These are phyloP conservation scores for Epinotia nisella DNA, from an alignment of 2,888 invertebrate genomes.

Conservation along the genomic window DNA sequence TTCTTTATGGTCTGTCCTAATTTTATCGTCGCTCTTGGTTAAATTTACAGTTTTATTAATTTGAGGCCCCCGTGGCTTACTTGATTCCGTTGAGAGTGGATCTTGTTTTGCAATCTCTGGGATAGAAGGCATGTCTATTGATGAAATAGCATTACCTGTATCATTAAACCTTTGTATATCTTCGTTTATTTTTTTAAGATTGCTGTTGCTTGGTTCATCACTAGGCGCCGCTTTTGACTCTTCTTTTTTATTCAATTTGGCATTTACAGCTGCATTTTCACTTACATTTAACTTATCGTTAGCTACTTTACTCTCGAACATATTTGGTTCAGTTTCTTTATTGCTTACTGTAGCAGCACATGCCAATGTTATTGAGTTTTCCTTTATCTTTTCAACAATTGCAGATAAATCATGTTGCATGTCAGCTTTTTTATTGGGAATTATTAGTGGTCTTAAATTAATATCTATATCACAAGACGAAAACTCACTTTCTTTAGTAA, in stretches of 20 bases:
- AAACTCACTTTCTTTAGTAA: background rate
- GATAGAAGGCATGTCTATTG: background rate
- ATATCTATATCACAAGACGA: background rate
- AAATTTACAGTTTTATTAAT: background rate
- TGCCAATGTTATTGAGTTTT: background rate
- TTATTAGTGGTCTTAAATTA: background rate
- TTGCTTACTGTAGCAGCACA: background rate
- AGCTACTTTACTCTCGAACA: background rate
- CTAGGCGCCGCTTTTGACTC: background rate
- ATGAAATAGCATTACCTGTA: background rate
- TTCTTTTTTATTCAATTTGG: background rate
- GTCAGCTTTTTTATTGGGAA: background rate
- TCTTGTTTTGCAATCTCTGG: background rate
- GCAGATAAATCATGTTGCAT: background rate
- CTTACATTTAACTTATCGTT: background rate
- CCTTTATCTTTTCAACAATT: background rate
- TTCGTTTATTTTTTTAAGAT: background rate
- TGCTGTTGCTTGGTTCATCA: background rate
- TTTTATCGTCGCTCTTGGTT: background rate
- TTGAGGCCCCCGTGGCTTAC: background rate
- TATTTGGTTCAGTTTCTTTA: background rate
- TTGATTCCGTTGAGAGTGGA: background rate
- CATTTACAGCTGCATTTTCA: background rate
- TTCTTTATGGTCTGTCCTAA: background rate
- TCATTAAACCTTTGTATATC: background rate